A percentile compares a stretch with the other conserved stretches of the same genome.
These are phyloP conservation scores for Pangasius macronema DNA, from an alignment of 2,797 vertebrate species.

Conservation along the genomic window DNA sequence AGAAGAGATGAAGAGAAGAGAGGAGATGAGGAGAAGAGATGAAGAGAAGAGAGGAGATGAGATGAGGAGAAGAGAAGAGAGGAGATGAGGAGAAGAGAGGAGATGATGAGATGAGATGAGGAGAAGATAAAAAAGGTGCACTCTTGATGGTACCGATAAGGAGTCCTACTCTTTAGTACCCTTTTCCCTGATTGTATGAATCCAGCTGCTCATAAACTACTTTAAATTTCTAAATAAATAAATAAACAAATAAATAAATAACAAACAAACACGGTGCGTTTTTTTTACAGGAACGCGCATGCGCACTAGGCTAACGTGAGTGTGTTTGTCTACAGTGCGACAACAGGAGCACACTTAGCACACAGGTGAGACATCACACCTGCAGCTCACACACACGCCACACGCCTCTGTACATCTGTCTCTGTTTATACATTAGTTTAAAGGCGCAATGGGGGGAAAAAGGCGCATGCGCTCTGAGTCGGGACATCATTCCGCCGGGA, in stretches of 20 bases:
- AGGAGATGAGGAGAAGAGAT: too few relatives aligned
- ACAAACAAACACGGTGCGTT: neutral
- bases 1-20: too few relatives aligned
- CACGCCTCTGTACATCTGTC: neutral
- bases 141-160: neutral
- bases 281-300: neutral
- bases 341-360: slow-evolving; percentile 34
- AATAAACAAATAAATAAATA: neutral
- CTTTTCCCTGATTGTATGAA: neutral
- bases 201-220: neutral
- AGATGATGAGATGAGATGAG: too few relatives aligned
- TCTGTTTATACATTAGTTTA: neutral
- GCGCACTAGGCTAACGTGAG: neutral
- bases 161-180: neutral
- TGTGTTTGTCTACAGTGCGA: neutral
- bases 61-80: too few relatives aligned
- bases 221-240: neutral
- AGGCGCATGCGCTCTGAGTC: neutral
- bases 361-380: slow-evolving; percentile 22
- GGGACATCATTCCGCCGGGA: neutral
- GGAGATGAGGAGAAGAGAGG: too few relatives aligned
- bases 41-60: too few relatives aligned
- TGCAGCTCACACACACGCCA: neutral
- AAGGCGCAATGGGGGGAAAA: neutral
- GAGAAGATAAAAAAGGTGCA: neutral